These are phyloP conservation scores for Muscidifurax raptorellus DNA, from an alignment of 1,140 invertebrate species.

Conservation along the genomic window DNA sequence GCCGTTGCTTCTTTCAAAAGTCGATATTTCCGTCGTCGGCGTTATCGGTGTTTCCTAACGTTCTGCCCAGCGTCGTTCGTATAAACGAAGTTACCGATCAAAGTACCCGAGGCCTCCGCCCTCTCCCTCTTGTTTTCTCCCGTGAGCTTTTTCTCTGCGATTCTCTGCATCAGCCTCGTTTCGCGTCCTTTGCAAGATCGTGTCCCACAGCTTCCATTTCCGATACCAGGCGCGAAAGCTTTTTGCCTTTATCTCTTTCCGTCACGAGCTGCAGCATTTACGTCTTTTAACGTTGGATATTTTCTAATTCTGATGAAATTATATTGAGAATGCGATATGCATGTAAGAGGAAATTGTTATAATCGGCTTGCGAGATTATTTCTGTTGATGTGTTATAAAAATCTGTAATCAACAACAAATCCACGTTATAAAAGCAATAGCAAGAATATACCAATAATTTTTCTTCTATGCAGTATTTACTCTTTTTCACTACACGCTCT, in stretches of 20 bases:
- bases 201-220: slow-evolving; percentile 56
- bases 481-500: no score
- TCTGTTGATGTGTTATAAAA: no score
- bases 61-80: slow-evolving; percentile 69
- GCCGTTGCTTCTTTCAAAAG: slow-evolving; percentile 59
- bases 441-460: no score
- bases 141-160: neutral
- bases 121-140: neutral
- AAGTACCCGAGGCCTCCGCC: slow-evolving; percentile 61
- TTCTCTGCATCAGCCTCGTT: slow-evolving; percentile 43
- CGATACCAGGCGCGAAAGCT: slow-evolving; percentile 44
- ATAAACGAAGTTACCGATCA: slow-evolving; percentile 73
- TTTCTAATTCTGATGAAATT: neutral
- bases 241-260: neutral
- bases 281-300: neutral
- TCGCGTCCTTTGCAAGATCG: slow-evolving; percentile 46
- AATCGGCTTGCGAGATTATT: no score
- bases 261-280: neutral
- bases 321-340: no score
- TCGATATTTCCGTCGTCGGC: slow-evolving; percentile 74
- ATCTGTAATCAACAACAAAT: no score
- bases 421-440: no score
- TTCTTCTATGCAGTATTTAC: no score
- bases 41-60: slow-evolving; percentile 72
- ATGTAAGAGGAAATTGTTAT: no score